Percentiles rank a stretch among this genome's conserved stretches.
phyloP scores from a whole-genome alignment of 2,113 vertebrate genomes.

The Struthio camelus region DNA sequence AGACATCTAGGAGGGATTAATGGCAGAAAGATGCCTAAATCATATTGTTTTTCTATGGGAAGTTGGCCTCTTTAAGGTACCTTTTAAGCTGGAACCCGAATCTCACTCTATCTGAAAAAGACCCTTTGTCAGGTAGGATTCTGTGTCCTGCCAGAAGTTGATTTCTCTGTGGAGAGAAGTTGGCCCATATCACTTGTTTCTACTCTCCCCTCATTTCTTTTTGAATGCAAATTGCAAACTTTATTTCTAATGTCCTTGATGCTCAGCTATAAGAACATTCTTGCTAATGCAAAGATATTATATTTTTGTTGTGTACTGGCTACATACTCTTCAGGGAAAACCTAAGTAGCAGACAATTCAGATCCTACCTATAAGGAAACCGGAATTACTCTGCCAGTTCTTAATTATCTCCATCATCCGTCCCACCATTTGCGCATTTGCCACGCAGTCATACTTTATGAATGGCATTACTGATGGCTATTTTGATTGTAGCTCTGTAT shows the following conservation, averaged over 20 bases:
- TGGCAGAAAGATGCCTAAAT: not conserved
- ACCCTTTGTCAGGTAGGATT: not conserved
- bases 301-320: not conserved
- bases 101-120: not conserved
- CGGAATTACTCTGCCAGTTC: not conserved
- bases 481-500: not conserved
- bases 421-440: not conserved
- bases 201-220: not conserved
- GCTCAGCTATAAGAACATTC: not conserved
- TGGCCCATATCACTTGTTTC: not conserved
- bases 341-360: not conserved
- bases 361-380: not conserved
- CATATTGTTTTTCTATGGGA: not conserved
- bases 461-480: not conserved
- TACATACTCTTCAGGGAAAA: not conserved
- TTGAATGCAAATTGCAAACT: not conserved
- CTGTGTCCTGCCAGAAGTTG: not conserved
- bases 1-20: not conserved
- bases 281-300: rapidly evolving
- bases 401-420: not conserved
- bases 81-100: not conserved
- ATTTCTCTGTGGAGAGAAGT: not conserved
- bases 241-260: not conserved
- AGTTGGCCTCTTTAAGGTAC: not conserved
- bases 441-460: not conserved